Evolutionary conservation across 2,888 invertebrate species (phyloP), one percentile per base, ranked within the genome.

Genomic region (Patella caerulea): DNA sequence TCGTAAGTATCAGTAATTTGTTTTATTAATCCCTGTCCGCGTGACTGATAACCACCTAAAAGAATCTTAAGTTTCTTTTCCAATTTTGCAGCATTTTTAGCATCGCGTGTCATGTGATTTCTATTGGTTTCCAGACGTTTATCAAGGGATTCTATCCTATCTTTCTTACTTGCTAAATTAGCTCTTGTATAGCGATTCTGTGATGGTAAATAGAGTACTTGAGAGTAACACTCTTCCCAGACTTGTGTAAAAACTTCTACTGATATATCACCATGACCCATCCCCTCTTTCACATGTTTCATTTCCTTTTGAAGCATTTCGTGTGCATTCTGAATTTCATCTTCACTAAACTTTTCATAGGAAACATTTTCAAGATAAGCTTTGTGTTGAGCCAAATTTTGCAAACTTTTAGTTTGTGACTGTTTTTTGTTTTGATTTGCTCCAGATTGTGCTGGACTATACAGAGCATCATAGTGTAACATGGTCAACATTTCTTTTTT

Each of bases 401-500:
- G 90, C 78, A 88, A 90, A 34, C 85, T 81, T n/a, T 86, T 88
- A 79, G 87, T 82, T 86, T 90, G 84, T 78, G 86, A 83, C 3
- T 76, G 77, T 53, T 87, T 87, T 81, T 90, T 91, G 65, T 81
- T 85, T 53, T 87, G 86, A n/a, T 79, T 78, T 17, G 86, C 80
- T 17, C 89, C 89, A 3, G 85, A 81, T 2, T 86, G 83, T 4
- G 92, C 90, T 0, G 98, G 97, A 92, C 96, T 95, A 87, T 96
- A 94, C 0, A 96, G 91, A 53, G 96, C 95, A 92, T 99, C 98
- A 88, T 95, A 96, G 87, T 98, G 96, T 85, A 98, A 93, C 97
- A 99, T 98, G 45, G 96, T 95, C 82, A 98, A 94, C 98, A 99
- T 98, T 93, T 99, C 98, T 78, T 95, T 94, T 92, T 98, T 98